Evolutionary conservation across 2,888 invertebrate genomes (phyloP).

Genomic region (Drosophila mimetica): DNA sequence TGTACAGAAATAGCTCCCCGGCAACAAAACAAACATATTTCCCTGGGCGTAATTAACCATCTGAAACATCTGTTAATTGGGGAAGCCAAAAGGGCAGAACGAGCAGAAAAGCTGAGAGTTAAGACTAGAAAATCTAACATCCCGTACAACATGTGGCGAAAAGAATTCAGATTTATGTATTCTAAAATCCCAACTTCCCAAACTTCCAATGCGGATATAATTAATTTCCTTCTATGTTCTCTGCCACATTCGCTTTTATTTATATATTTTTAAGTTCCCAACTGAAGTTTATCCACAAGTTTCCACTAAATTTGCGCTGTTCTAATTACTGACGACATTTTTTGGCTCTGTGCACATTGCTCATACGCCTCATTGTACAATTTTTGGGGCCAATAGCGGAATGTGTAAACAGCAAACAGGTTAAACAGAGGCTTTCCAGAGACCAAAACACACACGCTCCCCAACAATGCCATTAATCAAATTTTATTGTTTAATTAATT

Average conservation of each 20-base stretch:
- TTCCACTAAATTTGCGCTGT: constrained; percentile 42
- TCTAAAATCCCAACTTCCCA: constrained; percentile 2
- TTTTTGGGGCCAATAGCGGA: constrained; percentile 34
- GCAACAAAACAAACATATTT: constrained; percentile 34
- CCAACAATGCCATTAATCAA: constrained; percentile 71
- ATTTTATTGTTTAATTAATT: constrained; percentile 80
- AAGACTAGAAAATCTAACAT: constrained; percentile 7
- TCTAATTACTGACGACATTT: constrained; percentile 46
- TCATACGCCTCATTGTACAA: constrained; percentile 47
- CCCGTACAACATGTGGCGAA: constrained; percentile 16
- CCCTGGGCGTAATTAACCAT: constrained; percentile 60
- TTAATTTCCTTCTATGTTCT: constrained; percentile 3
- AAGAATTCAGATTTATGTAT: constrained; percentile 12
- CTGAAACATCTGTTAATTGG: constrained; percentile 46
- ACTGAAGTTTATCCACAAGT: constrained; percentile 18
- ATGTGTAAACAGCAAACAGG: constrained; percentile 41
- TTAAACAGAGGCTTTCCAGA: constrained; percentile 38
- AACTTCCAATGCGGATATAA: constrained; percentile 14
- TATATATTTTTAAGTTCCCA: not conserved
- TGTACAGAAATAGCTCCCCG: constrained; percentile 63
- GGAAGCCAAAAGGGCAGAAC: constrained; percentile 14
- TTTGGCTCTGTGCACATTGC: constrained; percentile 44
- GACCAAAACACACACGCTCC: constrained; percentile 20
- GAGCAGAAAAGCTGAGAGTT: constrained; percentile 13
- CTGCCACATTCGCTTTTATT: no score